A percentile compares a stretch with the other conserved stretches of the same genome.
These are phyloP conservation scores for Hylyphantes graminicola DNA, from an alignment of 1,140 invertebrate genomes.

Conservation along the genomic window DNA sequence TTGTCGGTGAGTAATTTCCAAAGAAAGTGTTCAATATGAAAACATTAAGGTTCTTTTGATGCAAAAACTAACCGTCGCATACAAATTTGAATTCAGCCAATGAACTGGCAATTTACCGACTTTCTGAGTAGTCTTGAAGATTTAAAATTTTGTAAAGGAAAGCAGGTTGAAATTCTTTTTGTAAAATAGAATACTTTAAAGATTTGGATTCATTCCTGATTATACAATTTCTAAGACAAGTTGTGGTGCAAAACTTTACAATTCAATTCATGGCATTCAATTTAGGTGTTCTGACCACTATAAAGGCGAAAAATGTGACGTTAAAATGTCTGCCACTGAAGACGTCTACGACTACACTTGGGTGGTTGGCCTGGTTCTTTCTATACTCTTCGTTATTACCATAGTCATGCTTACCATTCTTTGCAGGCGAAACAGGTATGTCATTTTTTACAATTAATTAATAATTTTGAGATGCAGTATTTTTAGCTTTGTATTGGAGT, in stretches of 20 bases:
- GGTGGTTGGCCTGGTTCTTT: constrained; percentile 37
- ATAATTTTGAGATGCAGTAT: not conserved
- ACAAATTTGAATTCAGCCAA: too few species aligned
- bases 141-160: too few species aligned
- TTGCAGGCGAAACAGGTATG: constrained; percentile 25
- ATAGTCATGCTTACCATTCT: not conserved
- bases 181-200: too few species aligned
- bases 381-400: constrained; percentile 6
- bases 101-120: too few species aligned
- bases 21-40: too few species aligned
- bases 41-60: too few species aligned
- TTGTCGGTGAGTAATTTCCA: too few species aligned
- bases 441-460: not conserved
- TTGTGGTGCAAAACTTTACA: not conserved
- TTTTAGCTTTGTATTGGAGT: not conserved
- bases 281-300: constrained; percentile 75
- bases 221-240: not conserved
- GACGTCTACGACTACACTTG: constrained; percentile 17
- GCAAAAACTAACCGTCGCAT: too few species aligned
- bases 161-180: too few species aligned
- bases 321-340: not conserved
- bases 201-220: not conserved
- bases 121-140: too few species aligned
- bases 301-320: constrained; percentile 62
- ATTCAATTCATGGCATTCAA: constrained; percentile 65